Evolutionary conservation across 2,888 invertebrate species (phyloP).

Genomic region (Cryptus armator): DNA sequence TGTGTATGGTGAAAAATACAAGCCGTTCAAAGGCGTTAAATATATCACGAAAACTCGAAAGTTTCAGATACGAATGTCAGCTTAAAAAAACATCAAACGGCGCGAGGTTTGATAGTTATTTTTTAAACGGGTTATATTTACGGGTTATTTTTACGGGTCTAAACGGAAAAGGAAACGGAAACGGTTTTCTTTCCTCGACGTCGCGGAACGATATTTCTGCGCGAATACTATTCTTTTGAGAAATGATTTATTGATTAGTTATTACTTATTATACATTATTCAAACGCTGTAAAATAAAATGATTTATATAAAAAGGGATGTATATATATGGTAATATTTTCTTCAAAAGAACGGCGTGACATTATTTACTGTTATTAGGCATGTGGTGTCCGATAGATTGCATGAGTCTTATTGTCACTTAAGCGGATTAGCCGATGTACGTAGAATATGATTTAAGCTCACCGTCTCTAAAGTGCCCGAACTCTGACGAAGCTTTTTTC

Average conservation of each 20-base stretch:
- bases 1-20: constrained; percentile 99
- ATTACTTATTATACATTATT: constrained; percentile 59
- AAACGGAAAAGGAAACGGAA: constrained; percentile 34
- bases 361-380: neutral
- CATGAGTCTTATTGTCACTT: constrained; percentile 24
- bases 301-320: constrained; percentile 45
- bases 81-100: constrained; percentile 22
- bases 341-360: neutral
- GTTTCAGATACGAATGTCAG: constrained; percentile 97
- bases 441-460: neutral
- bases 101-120: constrained; percentile 18
- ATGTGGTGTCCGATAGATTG: neutral
- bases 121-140: constrained; percentile 16
- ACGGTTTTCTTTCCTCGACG: neutral
- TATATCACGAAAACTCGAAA: constrained; percentile 99
- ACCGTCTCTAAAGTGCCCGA: constrained; percentile 55
- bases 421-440: constrained; percentile 25
- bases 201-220: constrained; percentile 26
- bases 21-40: constrained; percentile 99
- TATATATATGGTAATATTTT: neutral
- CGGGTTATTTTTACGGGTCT: constrained; percentile 5
- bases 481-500: constrained; percentile 73
- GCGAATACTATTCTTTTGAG: constrained; percentile 61
- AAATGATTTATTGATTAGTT: constrained; percentile 62
- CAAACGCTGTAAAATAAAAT: constrained; percentile 61